A percentile compares a stretch with the other conserved stretches of the same genome.
phyloP scores from a whole-genome alignment of 1,140 invertebrate species.

The Heterodera schachtii region DNA sequence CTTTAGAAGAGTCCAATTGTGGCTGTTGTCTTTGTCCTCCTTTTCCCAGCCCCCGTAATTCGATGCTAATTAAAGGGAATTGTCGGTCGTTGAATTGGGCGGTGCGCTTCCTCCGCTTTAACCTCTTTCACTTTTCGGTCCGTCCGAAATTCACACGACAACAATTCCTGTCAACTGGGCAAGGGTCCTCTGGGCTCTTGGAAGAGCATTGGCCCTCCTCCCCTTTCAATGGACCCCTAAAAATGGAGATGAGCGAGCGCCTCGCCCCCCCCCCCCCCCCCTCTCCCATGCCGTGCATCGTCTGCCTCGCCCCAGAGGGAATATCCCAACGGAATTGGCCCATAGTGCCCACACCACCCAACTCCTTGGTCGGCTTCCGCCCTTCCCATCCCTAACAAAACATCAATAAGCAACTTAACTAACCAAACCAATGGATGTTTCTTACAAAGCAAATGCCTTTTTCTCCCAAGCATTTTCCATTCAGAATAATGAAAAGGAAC shows the following conservation, averaged over 20 bases:
- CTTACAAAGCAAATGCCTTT: not conserved
- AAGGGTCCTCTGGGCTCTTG: not conserved
- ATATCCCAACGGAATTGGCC: not conserved
- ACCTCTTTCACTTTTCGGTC: not conserved
- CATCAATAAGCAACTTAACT: not conserved
- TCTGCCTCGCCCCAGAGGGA: not conserved
- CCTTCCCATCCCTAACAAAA: not conserved
- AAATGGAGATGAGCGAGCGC: not conserved
- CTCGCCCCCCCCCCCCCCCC: not conserved
- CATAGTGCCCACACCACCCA: not conserved
- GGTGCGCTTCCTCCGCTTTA: not conserved
- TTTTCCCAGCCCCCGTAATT: not conserved
- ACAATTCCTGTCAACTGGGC: not conserved
- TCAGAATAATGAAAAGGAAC: not conserved
- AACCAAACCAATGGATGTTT: not conserved
- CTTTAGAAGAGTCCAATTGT: not conserved
- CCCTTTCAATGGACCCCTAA: not conserved
- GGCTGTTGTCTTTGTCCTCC: not conserved
- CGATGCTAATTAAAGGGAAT: not conserved
- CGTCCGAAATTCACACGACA: not conserved
- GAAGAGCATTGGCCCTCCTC: not conserved
- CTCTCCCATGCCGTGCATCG: no score
- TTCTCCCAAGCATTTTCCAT: not conserved
- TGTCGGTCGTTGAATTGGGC: not conserved
- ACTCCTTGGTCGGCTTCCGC: not conserved